Evolutionary conservation across 2,113 vertebrate genomes (phyloP).

Genomic region (Pollimyrus isidori): DNA sequence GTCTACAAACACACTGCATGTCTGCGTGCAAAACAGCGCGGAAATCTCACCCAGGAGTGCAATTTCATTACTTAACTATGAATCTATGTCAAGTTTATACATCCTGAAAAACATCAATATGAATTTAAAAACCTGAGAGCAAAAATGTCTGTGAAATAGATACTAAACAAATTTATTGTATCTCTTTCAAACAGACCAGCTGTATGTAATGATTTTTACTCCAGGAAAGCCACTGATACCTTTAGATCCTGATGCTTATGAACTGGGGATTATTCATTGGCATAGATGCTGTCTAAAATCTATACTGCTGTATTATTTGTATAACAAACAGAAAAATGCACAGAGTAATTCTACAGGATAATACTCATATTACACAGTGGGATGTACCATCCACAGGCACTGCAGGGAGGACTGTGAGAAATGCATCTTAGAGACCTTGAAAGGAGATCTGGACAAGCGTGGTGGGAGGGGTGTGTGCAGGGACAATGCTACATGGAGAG

Average conservation of each 20-base stretch:
- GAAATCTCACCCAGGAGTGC: neutral
- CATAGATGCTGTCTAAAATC: neutral
- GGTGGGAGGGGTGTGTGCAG: neutral
- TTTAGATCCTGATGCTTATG: neutral
- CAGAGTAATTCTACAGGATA: neutral
- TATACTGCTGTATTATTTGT: neutral
- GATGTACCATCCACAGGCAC: neutral
- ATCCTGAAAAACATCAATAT: neutral
- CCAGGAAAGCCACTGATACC: neutral
- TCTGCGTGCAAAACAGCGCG: neutral
- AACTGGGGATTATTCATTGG: slow-evolving; percentile 3
- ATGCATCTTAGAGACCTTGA: neutral
- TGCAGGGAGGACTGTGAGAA: neutral
- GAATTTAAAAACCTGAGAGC: neutral
- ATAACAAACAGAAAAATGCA: neutral
- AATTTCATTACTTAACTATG: slow-evolving; percentile 1
- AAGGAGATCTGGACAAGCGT: neutral
- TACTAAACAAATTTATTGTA: slow-evolving; percentile 2
- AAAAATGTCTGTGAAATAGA: neutral
- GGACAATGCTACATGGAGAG: neutral
- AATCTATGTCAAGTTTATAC: neutral
- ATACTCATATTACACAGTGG: neutral
- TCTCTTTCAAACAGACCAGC: neutral
- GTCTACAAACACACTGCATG: neutral
- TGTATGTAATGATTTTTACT: slow-evolving; percentile 11